Percentiles rank a stretch among this genome's conserved stretches.
These are phyloP conservation scores for Achatina immaculata DNA, from an alignment of 1,140 invertebrate genomes.

Conservation along the genomic window DNA sequence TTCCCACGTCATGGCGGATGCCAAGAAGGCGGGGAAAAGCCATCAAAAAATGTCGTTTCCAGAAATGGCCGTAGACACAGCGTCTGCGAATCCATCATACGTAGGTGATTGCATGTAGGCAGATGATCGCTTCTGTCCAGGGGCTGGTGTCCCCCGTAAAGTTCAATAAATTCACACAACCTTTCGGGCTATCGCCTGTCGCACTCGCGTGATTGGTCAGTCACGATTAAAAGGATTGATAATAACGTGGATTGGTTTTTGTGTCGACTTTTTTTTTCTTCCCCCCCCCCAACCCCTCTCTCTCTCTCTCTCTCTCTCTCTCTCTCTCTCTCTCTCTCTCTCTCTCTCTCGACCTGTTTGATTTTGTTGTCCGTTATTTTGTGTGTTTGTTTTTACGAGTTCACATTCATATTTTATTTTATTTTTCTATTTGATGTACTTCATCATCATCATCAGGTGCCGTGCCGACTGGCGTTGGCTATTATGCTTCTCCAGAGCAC, in stretches of 20 bases:
- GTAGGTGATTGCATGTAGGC: constrained; percentile 24
- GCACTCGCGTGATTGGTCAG: constrained; percentile 39
- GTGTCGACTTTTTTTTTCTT: constrained; percentile 30
- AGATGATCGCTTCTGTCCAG: constrained; percentile 25
- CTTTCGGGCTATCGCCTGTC: constrained; percentile 31
- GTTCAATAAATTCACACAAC: constrained; percentile 21
- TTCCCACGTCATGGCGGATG: constrained; percentile 11
- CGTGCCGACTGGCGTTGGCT: no score
- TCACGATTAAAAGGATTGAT: constrained; percentile 43
- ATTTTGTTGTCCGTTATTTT: not conserved
- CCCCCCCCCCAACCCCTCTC: constrained; percentile 30
- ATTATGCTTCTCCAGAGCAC: no score
- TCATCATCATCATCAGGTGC: no score
- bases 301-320: constrained; percentile 45
- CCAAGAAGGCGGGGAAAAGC: constrained; percentile 6
- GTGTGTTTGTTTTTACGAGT: constrained; percentile 23
- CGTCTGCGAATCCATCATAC: constrained; percentile 19
- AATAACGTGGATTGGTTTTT: constrained; percentile 36
- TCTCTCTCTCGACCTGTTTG: constrained; percentile 39
- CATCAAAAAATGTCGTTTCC: constrained; percentile 22
- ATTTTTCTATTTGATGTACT: no score
- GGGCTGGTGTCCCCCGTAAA: constrained; percentile 26
- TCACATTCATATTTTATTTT: not conserved
- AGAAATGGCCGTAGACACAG: constrained; percentile 18
- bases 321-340: constrained; percentile 42